Evolutionary conservation across 2,888 invertebrate genomes (phyloP), one percentile per base, ranked within the genome.

Genomic region (Synanthedon formicaeformis): DNA sequence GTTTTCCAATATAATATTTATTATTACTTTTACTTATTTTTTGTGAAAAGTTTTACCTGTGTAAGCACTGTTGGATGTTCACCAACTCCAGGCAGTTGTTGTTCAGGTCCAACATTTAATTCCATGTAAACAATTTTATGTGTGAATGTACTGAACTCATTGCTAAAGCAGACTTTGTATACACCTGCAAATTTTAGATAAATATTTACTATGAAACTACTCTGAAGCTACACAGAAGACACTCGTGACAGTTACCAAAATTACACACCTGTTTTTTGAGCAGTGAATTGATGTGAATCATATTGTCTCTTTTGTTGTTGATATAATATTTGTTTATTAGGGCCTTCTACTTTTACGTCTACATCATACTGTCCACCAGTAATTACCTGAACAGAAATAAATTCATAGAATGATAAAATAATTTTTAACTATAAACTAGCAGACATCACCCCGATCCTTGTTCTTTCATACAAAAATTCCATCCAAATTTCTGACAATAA

Each of bases 321-420:
- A 80, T 99, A 99, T 55, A 99, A 90, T 12, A 96, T 90, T 80
- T 95, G 92, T 60, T 94, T 94, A 67, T 91, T 92, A 2, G 99
- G 98, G 64, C 94, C 94, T 81, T 94, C 93, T 52, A 99, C 81
- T 54, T 91, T 91, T 53, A 98, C 95, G 81, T 99, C 99, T 50
- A 99, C 98, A 84, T 99, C 99, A 78, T 98, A 97, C 69, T 98
- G 97, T 1, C 99, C 99, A 53, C 99, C 99, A 27, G 98, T 98
- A 13, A 99, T 97, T 49, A 99, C 99, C 97, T 99, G 83, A 84
- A 66, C 52, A 10, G 52, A 23, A 71, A 57, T 41, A 50, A 50
- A 53, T 45, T 40, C 41, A 41, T 41, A 50, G 50, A 41, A 49
- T 40, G 12, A 34, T 34, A 0, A 27, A 27, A 27, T 3, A 6